These are phyloP conservation scores for Cydia splendana DNA, from an alignment of 1,140 invertebrate genomes.

Conservation along the genomic window DNA sequence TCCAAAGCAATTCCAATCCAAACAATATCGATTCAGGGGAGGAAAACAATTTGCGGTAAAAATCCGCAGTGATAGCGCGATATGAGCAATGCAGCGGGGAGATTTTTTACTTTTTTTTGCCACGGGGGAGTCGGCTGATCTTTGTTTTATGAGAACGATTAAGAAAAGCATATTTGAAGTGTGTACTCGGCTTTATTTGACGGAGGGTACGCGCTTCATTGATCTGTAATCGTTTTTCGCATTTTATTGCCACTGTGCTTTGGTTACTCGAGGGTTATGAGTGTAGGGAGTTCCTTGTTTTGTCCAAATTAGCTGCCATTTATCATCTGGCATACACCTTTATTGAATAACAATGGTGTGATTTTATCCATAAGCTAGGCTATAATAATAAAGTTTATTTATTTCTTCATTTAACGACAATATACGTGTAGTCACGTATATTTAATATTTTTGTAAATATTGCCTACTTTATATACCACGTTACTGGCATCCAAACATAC, in stretches of 20 bases:
- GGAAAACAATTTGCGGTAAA: conserved; percentile 71
- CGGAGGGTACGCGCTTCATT: conserved; percentile 76
- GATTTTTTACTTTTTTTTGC: conserved; percentile 60
- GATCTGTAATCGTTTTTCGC: conserved; percentile 78
- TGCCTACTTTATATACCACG: no score
- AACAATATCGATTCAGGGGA: conserved; percentile 64
- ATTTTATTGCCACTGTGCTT: conserved; percentile 67
- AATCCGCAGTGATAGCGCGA: conserved; percentile 62
- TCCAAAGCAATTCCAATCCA: conserved; percentile 48
- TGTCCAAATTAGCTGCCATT: conserved; percentile 47
- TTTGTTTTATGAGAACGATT: conserved; percentile 80
- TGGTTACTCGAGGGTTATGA: conserved; percentile 67
- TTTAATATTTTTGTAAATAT: no score
- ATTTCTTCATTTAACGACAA: conserved; percentile 16
- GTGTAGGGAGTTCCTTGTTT: conserved; percentile 52
- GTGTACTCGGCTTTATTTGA: conserved; percentile 77
- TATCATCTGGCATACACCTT: neutral
- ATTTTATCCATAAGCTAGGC: neutral
- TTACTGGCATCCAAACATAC: no score
- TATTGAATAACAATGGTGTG: neutral
- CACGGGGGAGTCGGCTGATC: conserved; percentile 67
- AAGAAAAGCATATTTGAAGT: conserved; percentile 80
- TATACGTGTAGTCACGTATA: no score
- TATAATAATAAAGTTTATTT: conserved; percentile 42
- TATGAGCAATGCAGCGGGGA: conserved; percentile 60